Conservation (phyloP, 2,797 vertebrate species). For the Carcharodon carcharias region DNA sequence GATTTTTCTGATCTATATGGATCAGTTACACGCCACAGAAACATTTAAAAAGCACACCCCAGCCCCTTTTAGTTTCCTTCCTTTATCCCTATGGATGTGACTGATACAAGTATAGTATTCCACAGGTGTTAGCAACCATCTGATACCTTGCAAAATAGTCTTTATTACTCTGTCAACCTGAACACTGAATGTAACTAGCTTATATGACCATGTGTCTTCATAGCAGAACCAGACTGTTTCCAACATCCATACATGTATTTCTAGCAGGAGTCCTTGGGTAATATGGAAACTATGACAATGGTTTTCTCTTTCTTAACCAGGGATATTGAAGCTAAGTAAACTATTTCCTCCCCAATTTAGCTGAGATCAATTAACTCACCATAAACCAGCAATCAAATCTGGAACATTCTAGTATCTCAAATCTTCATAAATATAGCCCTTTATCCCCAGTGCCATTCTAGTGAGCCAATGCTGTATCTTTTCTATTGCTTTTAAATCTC, state of each 20-base stretch:
- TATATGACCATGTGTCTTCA: neutral
- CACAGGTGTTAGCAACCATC: neutral
- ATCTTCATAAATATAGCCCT: neutral
- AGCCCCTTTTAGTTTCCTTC: neutral
- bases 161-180: neutral
- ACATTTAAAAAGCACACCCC: neutral
- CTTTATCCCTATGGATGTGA: neutral
- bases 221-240: neutral
- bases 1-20: neutral
- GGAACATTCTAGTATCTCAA: neutral
- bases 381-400: neutral
- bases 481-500: neutral
- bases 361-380: neutral
- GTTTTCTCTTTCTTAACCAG: neutral
- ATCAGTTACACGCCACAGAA: neutral
- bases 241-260: neutral
- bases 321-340: neutral
- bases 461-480: neutral
- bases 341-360: neutral
- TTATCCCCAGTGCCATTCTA: neutral
- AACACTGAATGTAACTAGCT: neutral
- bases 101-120: neutral
- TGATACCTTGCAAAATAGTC: neutral
- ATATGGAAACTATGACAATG: neutral
- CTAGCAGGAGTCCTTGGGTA: neutral